Conservation (phyloP, 2,797 vertebrate species). For the Arvicola amphibius region DNA sequence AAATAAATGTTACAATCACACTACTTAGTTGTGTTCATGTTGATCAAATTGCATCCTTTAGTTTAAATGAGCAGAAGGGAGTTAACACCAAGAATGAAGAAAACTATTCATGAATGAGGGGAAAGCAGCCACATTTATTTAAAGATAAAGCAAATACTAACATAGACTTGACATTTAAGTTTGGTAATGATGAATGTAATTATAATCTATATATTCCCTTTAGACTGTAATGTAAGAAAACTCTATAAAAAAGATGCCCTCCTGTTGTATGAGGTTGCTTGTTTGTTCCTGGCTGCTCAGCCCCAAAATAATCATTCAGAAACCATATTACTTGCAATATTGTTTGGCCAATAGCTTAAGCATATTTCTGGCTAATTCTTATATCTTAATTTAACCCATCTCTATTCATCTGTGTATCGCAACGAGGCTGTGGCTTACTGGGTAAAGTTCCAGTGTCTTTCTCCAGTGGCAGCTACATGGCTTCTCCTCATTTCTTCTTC, state of each 20-base stretch:
- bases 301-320: too few relatives aligned
- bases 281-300: too few relatives aligned
- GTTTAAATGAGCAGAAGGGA: slow-evolving; percentile 8
- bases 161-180: slow-evolving; percentile 14
- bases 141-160: slow-evolving; percentile 25
- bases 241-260: not conserved
- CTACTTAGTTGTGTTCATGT: not conserved
- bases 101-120: not conserved
- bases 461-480: too few relatives aligned
- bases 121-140: slow-evolving; percentile 12
- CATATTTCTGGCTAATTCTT: too few relatives aligned
- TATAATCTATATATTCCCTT: not conserved
- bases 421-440: too few relatives aligned
- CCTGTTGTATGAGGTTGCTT: too few relatives aligned
- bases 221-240: not conserved
- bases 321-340: too few relatives aligned
- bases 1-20: not conserved
- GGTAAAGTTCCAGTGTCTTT: too few relatives aligned
- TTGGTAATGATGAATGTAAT: not conserved
- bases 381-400: too few relatives aligned
- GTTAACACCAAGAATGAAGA: slow-evolving; percentile 2
- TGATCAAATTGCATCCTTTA: not conserved
- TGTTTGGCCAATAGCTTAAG: too few relatives aligned
- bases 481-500: too few relatives aligned
- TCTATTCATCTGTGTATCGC: too few relatives aligned